These are phyloP conservation scores for Ramazzottius varieornatus DNA, from an alignment of 2,888 invertebrate genomes.

Conservation along the genomic window DNA sequence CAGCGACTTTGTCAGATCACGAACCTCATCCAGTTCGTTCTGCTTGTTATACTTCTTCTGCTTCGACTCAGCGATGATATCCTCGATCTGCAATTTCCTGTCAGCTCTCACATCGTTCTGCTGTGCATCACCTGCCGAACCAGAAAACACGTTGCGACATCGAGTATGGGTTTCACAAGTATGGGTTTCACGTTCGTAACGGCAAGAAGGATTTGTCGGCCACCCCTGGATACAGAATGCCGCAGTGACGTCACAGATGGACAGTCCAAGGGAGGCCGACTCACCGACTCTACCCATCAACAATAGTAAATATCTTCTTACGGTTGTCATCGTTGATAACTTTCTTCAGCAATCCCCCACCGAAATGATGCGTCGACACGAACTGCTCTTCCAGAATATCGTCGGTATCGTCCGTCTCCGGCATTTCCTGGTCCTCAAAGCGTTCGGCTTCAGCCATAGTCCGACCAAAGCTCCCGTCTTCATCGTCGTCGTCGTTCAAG, in stretches of 20 bases:
- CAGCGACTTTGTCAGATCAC: not conserved
- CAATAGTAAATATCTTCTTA: no score
- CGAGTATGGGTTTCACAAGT: no score
- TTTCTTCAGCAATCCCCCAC: not conserved
- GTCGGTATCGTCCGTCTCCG: not conserved
- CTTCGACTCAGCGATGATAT: conserved; percentile 1
- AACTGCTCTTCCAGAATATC: conserved; percentile 1
- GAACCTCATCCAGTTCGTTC: not conserved
- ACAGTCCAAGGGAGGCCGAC: no score
- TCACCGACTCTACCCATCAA: no score
- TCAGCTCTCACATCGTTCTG: not conserved
- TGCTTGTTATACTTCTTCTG: not conserved
- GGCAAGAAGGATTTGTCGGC: no score
- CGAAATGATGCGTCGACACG: not conserved
- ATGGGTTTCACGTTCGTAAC: no score
- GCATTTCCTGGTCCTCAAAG: not conserved
- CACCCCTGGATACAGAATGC: no score
- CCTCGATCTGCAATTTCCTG: not conserved
- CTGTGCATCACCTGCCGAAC: not conserved
- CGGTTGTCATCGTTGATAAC: no score
- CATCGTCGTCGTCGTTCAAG: not conserved
- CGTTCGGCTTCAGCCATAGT: not conserved
- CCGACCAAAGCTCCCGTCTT: not conserved
- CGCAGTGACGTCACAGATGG: no score
- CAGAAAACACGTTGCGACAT: no score